Base-by-base conservation (phyloP, 2,888 invertebrate species). In the Habrosyne pyritoides region DNA sequence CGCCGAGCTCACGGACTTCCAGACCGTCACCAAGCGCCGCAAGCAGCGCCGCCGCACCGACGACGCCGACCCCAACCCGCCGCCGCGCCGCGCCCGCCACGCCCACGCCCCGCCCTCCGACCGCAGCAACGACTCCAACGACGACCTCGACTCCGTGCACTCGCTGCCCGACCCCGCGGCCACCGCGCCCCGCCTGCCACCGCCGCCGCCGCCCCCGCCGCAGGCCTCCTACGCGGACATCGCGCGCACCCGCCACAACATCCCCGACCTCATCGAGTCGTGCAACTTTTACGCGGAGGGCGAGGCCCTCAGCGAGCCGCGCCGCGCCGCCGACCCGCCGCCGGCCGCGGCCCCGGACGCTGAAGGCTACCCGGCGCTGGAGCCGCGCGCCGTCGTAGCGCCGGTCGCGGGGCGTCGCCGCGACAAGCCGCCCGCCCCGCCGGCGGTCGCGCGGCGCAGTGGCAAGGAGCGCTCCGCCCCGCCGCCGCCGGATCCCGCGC, bases 221-320 rank as follows among this genome's bases (percentile, higher is more conserved):
- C 93, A 92, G 74, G 94, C 94, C 49, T 97, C 97, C 12, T 97
- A 97, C 88, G 97, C 97, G 0, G 97, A 97, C 77, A 97, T 97
- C 73, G 96, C 97, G 53, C 94, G 95, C 67, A 86, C 87, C 28
- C 70, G 87, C 0, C 84, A 89, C 79, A 87, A 91, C 82, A 92
- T 93, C 67, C 93, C 93, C 57, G 93, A 93, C 78, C 85, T 93
- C 53, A 93, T 93, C 73, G 91, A 91, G 75, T 90, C 91, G 50
- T 93, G 93, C 83, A 91, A 92, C 83, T 93, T 83, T 78, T 92
- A 92, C 81, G 79, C 79, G 55, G 90, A 90, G 73, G 85, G 80
- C 65, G 81, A 75, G 36, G 36, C 14, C 18, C 18, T 1, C 58
- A 63, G 64, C 59, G 58, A 52, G 56, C 56, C 57, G 62, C 55